Evolutionary conservation across 1,140 invertebrate species (phyloP), one percentile per base, ranked within the genome.

Genomic region (Zaprionus inermis): DNA sequence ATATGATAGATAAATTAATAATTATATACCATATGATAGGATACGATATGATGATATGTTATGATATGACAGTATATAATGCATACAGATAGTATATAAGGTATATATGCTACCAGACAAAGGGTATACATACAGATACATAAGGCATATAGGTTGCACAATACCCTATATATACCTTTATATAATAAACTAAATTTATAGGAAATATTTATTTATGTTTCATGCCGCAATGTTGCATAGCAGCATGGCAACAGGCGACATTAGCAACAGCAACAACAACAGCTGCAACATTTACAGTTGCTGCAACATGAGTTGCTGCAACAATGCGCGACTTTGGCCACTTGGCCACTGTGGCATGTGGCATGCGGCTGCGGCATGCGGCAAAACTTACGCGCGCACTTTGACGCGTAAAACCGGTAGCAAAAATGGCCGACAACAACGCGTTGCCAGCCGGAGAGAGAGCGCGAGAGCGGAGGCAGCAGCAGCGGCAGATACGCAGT

Each of bases 381-480:
- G 79, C 81, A 85, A 82, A 81, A 88, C 82, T 88, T 85, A 86
- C 81, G 83, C 76, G 83, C 76, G 77, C 79, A 86, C 83, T 86
- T 86, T 79, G 83, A 80, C 82, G 82, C 82, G 83, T 86, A 86
- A 85, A 86, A 86, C 82, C 82, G 82, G 82, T 86, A 88, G 82
- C 82, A 68, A 76, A 86, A 88, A 82, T 86, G 79, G 83, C 79
- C 69, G 65, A 73, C 76, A 67, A 73, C 76, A 67, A 71, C 22
- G 52, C 57, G 22, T 14, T 41, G 34, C 44, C 18, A 51, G 72
- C 65, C 74, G 51, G 49, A 65, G 83, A 76, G 60, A 28, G 18
- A 44, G 41, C 44, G 56, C 65, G 77, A 44, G 57, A 78, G 76
- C 76, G 81, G 81, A 77, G 76, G 77, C 69, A 58, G 46, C 79